Percentiles rank a stretch among this genome's conserved stretches.
These are phyloP conservation scores for Holocentrus rufus DNA, from an alignment of 2,797 vertebrate species.

Conservation along the genomic window DNA sequence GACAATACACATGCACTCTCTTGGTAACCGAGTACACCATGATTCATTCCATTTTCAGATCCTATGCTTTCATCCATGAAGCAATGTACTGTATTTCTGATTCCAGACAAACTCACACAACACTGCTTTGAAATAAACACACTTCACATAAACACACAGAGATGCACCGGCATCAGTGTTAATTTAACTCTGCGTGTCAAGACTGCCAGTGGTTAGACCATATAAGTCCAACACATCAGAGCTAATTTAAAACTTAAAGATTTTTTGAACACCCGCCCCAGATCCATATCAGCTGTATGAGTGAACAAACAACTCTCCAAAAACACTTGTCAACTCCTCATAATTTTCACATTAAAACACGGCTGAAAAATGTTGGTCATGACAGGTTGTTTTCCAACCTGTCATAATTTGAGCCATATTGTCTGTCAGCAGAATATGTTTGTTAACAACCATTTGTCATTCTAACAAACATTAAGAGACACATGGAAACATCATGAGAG, in stretches of 20 bases:
- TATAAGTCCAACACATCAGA: too few species aligned
- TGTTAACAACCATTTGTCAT: neutral
- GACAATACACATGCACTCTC: neutral
- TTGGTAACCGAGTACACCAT: neutral
- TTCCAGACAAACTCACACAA: neutral
- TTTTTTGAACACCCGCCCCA: too few species aligned
- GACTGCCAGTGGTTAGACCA: too few species aligned
- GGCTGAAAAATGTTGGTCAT: too few species aligned
- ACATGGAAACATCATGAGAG: neutral
- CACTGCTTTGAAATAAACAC: neutral
- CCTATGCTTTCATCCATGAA: neutral
- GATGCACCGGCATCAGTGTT: neutral
- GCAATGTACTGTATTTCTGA: neutral
- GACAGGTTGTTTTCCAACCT: neutral
- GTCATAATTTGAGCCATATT: neutral
- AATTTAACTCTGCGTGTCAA: too few species aligned
- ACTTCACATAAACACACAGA: neutral
- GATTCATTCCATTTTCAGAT: neutral
- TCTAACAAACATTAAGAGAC: slow-evolving; percentile 4
- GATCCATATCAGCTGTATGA: too few species aligned
- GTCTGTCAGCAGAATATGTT: neutral
- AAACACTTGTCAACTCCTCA: too few species aligned
- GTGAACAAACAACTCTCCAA: too few species aligned
- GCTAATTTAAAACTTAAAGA: too few species aligned
- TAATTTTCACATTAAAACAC: too few species aligned